Percentiles rank a stretch among this genome's conserved stretches.
phyloP scores from a whole-genome alignment of 2,113 vertebrate species.

The Marmota monax region DNA sequence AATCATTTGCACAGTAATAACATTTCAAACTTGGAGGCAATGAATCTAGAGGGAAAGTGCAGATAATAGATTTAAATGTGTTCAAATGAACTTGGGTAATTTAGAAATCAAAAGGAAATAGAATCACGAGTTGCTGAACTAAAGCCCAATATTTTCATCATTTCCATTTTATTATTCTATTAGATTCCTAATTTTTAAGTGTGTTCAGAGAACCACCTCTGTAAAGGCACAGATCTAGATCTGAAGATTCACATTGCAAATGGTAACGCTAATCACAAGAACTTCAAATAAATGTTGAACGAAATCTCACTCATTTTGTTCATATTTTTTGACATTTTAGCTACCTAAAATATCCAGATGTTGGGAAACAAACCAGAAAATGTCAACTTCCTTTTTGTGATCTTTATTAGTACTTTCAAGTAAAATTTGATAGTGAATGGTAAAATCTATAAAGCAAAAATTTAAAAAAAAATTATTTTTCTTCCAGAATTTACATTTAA shows the following conservation, averaged over 20 bases:
- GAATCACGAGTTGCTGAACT: background rate
- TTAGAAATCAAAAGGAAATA: slow-evolving; percentile 58
- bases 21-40: slow-evolving; percentile 46
- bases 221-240: slow-evolving; percentile 25
- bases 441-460: background rate
- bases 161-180: slow-evolving; percentile 43
- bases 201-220: background rate
- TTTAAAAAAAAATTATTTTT: background rate
- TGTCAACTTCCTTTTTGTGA: background rate
- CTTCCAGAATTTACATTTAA: background rate
- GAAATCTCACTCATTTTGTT: slow-evolving; percentile 11
- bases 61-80: slow-evolving; percentile 52
- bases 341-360: background rate
- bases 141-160: background rate
- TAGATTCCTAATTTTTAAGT: slow-evolving; percentile 38
- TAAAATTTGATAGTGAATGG: background rate
- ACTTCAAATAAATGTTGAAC: background rate
- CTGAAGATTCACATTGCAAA: background rate
- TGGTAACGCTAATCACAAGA: background rate
- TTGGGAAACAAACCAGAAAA: background rate
- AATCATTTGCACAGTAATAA: slow-evolving; percentile 21
- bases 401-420: background rate
- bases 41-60: slow-evolving; percentile 21
- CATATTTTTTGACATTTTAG: background rate
- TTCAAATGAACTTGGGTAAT: slow-evolving; percentile 34